Conservation (phyloP, 2,113 vertebrate genomes). For the Podarcis muralis region DNA sequence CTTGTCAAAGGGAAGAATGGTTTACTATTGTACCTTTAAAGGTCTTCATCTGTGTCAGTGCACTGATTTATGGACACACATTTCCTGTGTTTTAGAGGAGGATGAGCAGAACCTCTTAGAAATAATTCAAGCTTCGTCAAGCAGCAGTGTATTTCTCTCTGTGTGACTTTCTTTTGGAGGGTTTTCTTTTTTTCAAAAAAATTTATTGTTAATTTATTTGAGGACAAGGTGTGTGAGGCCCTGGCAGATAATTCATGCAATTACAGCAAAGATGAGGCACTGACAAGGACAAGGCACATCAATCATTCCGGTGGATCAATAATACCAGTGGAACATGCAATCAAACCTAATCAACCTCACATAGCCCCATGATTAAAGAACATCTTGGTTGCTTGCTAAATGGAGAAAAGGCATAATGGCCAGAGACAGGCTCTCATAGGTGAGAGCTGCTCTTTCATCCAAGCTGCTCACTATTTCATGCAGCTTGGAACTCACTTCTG, state of each 20-base stretch:
- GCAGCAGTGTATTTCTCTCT: constrained; percentile 27
- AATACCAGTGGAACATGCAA: constrained; percentile 64
- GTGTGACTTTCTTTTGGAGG: neutral
- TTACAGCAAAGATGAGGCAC: constrained; percentile 61
- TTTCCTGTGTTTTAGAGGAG: constrained; percentile 54
- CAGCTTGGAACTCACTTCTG: too few species aligned
- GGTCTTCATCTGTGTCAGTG: constrained; percentile 57
- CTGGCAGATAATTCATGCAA: constrained; percentile 69
- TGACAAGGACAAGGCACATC: constrained; percentile 57
- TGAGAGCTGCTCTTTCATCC: neutral
- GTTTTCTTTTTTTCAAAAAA: neutral
- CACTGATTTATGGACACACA: constrained; percentile 65
- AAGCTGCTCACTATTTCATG: neutral
- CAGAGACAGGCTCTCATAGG: neutral
- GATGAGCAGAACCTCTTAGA: constrained; percentile 49
- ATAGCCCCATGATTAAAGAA: constrained; percentile 57
- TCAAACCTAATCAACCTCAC: constrained; percentile 67
- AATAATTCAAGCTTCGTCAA: constrained; percentile 66
- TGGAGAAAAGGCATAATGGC: constrained; percentile 18
- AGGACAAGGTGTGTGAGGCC: constrained; percentile 63
- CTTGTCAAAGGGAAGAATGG: constrained; percentile 42
- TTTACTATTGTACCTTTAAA: constrained; percentile 26
- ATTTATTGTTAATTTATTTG: constrained; percentile 71
- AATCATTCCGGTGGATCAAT: constrained; percentile 63
- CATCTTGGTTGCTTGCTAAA: neutral